Evolutionary conservation across 92 coral and sea anemone species (phyloP).

Genomic region (Zoanthus sociatus): DNA sequence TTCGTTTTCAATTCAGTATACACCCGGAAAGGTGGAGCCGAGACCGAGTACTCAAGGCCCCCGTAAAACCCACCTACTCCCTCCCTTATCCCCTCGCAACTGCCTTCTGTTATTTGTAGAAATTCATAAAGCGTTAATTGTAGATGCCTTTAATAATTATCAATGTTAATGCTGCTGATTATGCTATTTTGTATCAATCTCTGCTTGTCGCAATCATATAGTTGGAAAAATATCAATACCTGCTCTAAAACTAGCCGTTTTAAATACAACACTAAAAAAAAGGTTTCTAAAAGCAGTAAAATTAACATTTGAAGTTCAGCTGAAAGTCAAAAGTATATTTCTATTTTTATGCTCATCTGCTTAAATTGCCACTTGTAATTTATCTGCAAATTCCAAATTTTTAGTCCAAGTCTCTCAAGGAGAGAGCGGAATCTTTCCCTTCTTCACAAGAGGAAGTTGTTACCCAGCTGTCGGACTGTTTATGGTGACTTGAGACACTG

Average conservation of each 20-base stretch:
- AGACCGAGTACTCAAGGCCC: too few species aligned
- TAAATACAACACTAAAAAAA: not conserved
- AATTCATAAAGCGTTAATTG: too few species aligned
- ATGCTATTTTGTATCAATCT: too few species aligned
- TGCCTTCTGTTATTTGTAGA: too few species aligned
- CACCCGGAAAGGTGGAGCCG: too few species aligned
- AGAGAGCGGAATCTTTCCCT: conserved; percentile 29
- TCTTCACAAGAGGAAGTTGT: conserved; percentile 43
- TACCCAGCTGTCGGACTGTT: conserved; percentile 18
- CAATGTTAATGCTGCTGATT: too few species aligned
- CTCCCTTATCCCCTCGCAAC: too few species aligned
- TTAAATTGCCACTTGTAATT: not conserved
- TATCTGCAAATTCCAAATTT: not conserved
- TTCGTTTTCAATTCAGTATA: too few species aligned
- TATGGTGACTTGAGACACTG: not conserved
- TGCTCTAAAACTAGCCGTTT: not conserved
- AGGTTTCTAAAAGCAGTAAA: not conserved
- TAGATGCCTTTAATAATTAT: too few species aligned
- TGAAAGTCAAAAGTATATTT: not conserved
- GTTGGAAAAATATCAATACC: too few species aligned
- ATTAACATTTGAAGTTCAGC: not conserved
- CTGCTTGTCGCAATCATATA: too few species aligned
- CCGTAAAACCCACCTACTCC: too few species aligned
- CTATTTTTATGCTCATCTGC: not conserved
- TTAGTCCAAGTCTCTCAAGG: conserved; percentile 6